A percentile compares a stretch with the other conserved stretches of the same genome.
Conservation (phyloP, 2,888 invertebrate species). For the Leucophora obtusa region DNA sequence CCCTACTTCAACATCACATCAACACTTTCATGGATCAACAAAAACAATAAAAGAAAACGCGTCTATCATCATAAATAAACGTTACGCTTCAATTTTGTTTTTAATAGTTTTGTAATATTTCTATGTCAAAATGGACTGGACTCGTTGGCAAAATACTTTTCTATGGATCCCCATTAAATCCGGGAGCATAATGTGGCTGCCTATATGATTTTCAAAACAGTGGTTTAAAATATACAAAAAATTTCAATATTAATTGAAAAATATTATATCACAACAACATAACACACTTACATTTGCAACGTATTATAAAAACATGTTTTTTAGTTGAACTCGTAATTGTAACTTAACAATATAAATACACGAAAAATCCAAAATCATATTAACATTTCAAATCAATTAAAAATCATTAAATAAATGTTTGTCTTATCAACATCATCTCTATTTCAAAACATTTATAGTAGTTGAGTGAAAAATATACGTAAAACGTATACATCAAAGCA, state of each 20-base stretch:
- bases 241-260: slow-evolving; percentile 5
- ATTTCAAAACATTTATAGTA: slow-evolving; percentile 15
- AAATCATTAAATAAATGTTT: slow-evolving; percentile 21
- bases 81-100: slow-evolving; percentile 18
- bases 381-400: slow-evolving; percentile 16
- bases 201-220: slow-evolving; percentile 74
- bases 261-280: slow-evolving; percentile 24
- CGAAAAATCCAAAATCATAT: too few relatives aligned
- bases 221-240: slow-evolving; percentile 10
- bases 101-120: slow-evolving; percentile 29
- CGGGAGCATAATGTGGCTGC: slow-evolving; percentile 75
- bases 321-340: slow-evolving; percentile 25
- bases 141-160: slow-evolving; percentile 76
- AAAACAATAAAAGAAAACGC: too few relatives aligned
- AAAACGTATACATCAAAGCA: not conserved
- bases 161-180: slow-evolving; percentile 74
- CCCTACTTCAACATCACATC: not conserved
- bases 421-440: slow-evolving; percentile 31
- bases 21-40: not conserved
- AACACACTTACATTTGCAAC: slow-evolving; percentile 37
- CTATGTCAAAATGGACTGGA: slow-evolving; percentile 77
- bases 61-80: slow-evolving; percentile 39
- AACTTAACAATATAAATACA: slow-evolving; percentile 9
- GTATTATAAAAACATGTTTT: slow-evolving; percentile 13
- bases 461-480: slow-evolving; percentile 28